Evolutionary conservation across 1,140 invertebrate genomes (phyloP).

Genomic region (Zaprionus camerounensis): DNA sequence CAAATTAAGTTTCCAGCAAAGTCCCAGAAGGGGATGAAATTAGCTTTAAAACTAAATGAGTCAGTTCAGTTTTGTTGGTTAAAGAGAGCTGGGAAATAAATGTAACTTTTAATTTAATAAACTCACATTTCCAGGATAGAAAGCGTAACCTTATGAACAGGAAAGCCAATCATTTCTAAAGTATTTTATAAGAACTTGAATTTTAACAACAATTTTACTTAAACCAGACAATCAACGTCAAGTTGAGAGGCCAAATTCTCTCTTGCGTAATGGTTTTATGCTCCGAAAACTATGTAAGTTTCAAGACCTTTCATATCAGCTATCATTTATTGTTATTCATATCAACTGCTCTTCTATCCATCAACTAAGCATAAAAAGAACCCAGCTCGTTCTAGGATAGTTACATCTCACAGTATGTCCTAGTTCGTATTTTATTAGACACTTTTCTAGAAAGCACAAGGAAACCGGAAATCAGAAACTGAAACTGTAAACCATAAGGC

Average conservation of each 20-base stretch:
- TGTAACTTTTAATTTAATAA: not conserved
- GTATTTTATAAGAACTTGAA: not conserved
- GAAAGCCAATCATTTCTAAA: not conserved
- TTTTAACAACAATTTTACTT: not conserved
- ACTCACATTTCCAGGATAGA: not conserved
- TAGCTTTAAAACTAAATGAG: not conserved
- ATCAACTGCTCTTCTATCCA: not conserved
- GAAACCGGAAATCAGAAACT: constrained; percentile 10
- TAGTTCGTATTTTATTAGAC: not conserved
- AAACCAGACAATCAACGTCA: not conserved
- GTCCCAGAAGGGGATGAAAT: not conserved
- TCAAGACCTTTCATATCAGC: not conserved
- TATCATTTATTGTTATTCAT: not conserved
- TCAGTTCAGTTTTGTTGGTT: not conserved
- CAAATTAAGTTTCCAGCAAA: not conserved
- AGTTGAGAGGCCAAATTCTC: not conserved
- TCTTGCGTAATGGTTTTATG: not conserved
- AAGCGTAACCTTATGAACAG: not conserved
- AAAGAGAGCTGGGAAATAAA: not conserved
- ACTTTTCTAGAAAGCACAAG: not conserved
- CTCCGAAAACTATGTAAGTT: too few species aligned
- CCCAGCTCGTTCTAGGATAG: not conserved
- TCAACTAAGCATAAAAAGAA: not conserved
- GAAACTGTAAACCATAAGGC: not conserved
- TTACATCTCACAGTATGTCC: not conserved